These are phyloP conservation scores for Atherinosoma microstoma DNA, from an alignment of 2,797 vertebrate genomes.

Conservation along the genomic window DNA sequence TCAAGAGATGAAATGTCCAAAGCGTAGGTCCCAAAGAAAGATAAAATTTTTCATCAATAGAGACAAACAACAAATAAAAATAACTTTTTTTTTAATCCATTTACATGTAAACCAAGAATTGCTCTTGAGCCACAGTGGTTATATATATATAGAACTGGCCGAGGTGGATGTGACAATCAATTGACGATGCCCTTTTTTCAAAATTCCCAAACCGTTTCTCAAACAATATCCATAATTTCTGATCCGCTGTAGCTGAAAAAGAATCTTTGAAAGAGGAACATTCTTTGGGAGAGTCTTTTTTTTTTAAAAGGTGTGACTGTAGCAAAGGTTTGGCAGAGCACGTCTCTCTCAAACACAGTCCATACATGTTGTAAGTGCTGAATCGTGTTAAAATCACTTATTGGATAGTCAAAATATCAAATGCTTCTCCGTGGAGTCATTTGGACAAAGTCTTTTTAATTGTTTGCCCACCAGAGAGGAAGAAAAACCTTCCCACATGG, in stretches of 20 bases:
- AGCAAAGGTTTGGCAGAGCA: conserved; percentile 77
- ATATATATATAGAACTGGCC: conserved; percentile 76
- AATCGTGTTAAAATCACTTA: conserved; percentile 85
- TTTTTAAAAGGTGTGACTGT: conserved; percentile 61
- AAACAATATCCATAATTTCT: conserved; percentile 35
- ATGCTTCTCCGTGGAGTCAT: conserved; percentile 70
- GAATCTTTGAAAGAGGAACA: conserved; percentile 74
- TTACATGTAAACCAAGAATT: conserved; percentile 84
- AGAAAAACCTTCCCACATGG: conserved; percentile 50
- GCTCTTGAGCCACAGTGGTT: conserved; percentile 87
- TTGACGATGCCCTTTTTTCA: conserved; percentile 69
- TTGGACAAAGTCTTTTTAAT: conserved; percentile 72
- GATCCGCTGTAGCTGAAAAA: conserved; percentile 25
- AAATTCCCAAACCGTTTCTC: conserved; percentile 41
- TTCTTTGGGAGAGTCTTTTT: conserved; percentile 78
- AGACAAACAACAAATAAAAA: conserved; percentile 82
- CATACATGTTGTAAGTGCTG: conserved; percentile 85
- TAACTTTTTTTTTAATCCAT: conserved; percentile 73
- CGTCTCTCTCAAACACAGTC: conserved; percentile 86
- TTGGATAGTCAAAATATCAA: conserved; percentile 83
- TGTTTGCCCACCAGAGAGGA: conserved; percentile 65
- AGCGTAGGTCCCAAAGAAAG: conserved; percentile 83
- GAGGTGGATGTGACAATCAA: conserved; percentile 82
- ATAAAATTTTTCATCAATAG: conserved; percentile 81
- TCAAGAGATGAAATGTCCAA: conserved; percentile 87